Base-by-base conservation (phyloP, 1,140 invertebrate genomes). In the Reticulitermes speratus region DNA sequence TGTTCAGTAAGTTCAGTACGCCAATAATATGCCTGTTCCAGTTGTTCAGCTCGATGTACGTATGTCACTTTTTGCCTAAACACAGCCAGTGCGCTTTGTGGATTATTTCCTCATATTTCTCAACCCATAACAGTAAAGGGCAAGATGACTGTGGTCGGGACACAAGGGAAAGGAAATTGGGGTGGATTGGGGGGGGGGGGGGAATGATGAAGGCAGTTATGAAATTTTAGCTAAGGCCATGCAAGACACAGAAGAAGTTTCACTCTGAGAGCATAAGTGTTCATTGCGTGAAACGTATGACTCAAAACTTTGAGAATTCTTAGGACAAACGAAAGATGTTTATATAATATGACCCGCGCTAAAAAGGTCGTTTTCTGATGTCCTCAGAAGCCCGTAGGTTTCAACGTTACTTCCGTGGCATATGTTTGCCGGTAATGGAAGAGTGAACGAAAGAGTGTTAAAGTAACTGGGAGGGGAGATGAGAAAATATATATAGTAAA, bases 51-150 rank as follows among this genome's bases (percentile, higher is more conserved):
- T 55, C 52, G 14, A 12, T n/a, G 65, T 3, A 8, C 65, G 2
- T 75, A 75, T 8, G 65, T 30, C 65, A 14, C 65, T 75, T 30
- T 30, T 75, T 75, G 65, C 7, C 65, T 30, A n/a, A 75, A 75
- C n/a, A 75, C 0, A 75, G n/a, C 65, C n/a, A 21, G 8, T 30
- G 65, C 65, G 25, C 65, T 75, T 30, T 75, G 65, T 30, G 65
- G 65, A 75, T 30, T 75, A 75, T 75, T 75, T 75, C 65, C 65
- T 75, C n/a, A 30, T 30, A 75, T 75, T 75, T 75, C 65, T 75
- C 25, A 75, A 75, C 25, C 65, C 65, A 75, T 75, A 75, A 75
- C 65, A 75, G 65, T 75, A 75, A 75, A 75, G 65, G 65, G 65
- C 65, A 75, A 75, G n/a, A 75, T 75, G 65, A 30, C 65, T 75